Conservation (phyloP, 1,140 invertebrate species). For the Plectrocnemia conspersa region DNA sequence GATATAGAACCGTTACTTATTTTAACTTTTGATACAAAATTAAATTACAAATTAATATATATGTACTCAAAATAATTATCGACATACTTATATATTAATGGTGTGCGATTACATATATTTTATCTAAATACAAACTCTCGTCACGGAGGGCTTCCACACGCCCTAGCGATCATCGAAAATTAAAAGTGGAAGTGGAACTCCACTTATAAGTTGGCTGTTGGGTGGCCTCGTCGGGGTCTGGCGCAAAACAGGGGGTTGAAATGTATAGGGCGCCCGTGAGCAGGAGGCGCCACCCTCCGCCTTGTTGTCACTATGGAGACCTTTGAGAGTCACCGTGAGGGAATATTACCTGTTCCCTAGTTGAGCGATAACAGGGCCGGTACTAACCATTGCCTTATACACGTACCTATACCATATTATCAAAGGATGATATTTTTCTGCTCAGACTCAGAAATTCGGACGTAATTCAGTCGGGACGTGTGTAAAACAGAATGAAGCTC, state of each 20-base stretch:
- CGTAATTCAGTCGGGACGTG: too few relatives aligned
- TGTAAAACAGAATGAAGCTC: too few relatives aligned
- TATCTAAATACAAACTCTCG: too few relatives aligned
- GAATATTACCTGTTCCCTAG: slow-evolving; percentile 32
- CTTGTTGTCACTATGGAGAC: slow-evolving; percentile 34
- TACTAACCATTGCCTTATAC: slow-evolving; percentile 21
- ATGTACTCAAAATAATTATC: too few relatives aligned
- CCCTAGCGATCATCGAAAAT: slow-evolving; percentile 24
- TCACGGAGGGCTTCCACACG: too few relatives aligned
- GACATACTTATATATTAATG: too few relatives aligned
- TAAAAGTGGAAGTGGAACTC: slow-evolving; percentile 31
- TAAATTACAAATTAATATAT: background rate
- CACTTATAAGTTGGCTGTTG: slow-evolving; percentile 26
- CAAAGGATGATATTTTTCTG: slow-evolving; percentile 23
- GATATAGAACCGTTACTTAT: too few relatives aligned
- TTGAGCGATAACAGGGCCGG: slow-evolving; percentile 20
- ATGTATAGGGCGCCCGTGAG: background rate
- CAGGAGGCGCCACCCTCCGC: slow-evolving; percentile 5
- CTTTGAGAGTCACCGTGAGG: slow-evolving; percentile 30
- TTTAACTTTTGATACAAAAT: too few relatives aligned
- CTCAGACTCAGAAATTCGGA: slow-evolving; percentile 2
- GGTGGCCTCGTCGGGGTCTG: background rate
- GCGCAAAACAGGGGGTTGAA: background rate
- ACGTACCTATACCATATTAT: slow-evolving; percentile 1
- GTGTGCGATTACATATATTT: too few relatives aligned